phyloP scores from a whole-genome alignment of 2,888 invertebrate genomes.

The Drosophila prostipennis region DNA sequence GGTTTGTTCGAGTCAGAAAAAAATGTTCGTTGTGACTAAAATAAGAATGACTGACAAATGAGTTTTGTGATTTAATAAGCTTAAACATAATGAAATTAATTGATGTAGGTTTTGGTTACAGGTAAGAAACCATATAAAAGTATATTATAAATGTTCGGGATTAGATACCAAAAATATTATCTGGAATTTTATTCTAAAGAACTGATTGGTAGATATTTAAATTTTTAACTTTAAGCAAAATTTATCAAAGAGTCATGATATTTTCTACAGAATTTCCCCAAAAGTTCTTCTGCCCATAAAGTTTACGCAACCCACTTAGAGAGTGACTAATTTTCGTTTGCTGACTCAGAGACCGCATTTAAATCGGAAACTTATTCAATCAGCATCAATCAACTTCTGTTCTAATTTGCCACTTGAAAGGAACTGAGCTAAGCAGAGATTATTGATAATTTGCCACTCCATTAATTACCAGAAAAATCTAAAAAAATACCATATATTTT shows the following conservation, averaged over 20 bases:
- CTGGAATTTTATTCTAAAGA: no score
- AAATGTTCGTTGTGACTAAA: conserved; percentile 14
- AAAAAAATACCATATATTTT: conserved; percentile 32
- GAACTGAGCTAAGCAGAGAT: conserved; percentile 28
- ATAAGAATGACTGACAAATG: conserved; percentile 17
- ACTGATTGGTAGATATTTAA: not conserved
- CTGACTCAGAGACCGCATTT: conserved; percentile 23
- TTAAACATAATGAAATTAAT: not conserved
- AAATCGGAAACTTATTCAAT: conserved; percentile 26
- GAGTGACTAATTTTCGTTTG: conserved; percentile 13
- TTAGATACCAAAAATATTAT: no score
- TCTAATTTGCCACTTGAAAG: conserved; percentile 46
- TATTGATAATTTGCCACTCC: conserved; percentile 22
- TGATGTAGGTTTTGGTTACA: conserved; percentile 5
- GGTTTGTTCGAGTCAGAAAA: conserved; percentile 15
- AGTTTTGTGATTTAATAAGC: not conserved
- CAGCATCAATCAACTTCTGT: conserved; percentile 44
- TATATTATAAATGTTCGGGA: no score
- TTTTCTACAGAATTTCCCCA: not conserved
- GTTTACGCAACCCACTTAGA: conserved; percentile 2
- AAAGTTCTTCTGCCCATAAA: not conserved
- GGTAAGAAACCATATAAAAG: no score
- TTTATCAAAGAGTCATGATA: not conserved
- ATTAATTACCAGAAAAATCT: conserved; percentile 32
- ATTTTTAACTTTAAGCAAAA: not conserved